A percentile compares a stretch with the other conserved stretches of the same genome.
Evolutionary conservation across 2,888 invertebrate genomes (phyloP).

Genomic region (Carcina quercana): DNA sequence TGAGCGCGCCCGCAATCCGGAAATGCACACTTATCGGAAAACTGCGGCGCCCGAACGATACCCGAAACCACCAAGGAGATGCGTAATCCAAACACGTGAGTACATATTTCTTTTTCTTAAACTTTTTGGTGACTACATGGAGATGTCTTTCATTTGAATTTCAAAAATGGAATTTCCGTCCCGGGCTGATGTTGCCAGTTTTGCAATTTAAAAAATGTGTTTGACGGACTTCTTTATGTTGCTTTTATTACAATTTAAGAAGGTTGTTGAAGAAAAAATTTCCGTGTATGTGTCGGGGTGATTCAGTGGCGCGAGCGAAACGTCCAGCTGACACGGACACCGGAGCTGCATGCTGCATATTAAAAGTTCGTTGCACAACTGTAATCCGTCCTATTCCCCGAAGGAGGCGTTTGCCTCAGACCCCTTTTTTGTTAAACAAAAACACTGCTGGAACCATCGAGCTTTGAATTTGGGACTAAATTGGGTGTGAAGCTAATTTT

Average conservation of each 20-base stretch:
- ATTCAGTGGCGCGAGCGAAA: conserved; percentile 25
- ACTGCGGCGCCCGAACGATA: conserved; percentile 11
- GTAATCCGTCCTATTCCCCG: conserved; percentile 37
- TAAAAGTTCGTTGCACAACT: conserved; percentile 45
- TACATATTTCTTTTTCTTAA: conserved; percentile 23
- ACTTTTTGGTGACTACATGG: conserved; percentile 7
- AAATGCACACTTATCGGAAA: conserved; percentile 28
- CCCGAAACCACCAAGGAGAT: conserved; percentile 18
- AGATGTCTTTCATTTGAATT: conserved; percentile 17
- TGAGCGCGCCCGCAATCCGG: conserved; percentile 51
- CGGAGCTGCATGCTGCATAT: conserved; percentile 42
- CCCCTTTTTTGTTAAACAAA: not conserved
- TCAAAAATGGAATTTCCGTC: conserved; percentile 13
- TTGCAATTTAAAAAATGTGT: conserved; percentile 10
- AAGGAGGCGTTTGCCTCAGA: not conserved
- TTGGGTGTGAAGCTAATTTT: no score
- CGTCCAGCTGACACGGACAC: conserved; percentile 35
- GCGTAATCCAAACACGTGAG: conserved; percentile 38
- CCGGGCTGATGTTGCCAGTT: not conserved
- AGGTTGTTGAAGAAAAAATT: conserved; percentile 14
- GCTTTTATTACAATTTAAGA: conserved; percentile 12
- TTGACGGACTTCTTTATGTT: conserved; percentile 10
- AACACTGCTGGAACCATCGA: no score
- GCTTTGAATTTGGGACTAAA: conserved; percentile 16
- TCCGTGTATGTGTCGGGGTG: conserved; percentile 11